These are phyloP conservation scores for Lasioglossum vierecki DNA, from an alignment of 2,888 invertebrate species.

Conservation along the genomic window DNA sequence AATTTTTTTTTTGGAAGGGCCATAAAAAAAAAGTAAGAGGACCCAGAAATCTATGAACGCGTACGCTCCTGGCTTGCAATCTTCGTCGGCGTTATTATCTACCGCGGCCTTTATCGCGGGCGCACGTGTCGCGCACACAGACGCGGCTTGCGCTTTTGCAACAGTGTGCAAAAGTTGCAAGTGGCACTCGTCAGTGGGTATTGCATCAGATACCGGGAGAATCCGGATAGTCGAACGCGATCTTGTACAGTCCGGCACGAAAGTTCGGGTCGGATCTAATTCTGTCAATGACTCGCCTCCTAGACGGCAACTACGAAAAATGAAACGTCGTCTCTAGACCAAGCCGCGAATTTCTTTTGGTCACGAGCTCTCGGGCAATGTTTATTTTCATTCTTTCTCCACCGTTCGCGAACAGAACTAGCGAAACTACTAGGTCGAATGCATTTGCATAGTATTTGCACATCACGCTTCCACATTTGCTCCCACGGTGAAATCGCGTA, in stretches of 20 bases:
- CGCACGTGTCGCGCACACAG: conserved; percentile 3
- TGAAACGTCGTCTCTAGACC: background rate
- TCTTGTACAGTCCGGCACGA: conserved; percentile 45
- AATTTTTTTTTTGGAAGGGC: background rate
- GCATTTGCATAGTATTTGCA: background rate
- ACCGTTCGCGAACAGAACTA: background rate
- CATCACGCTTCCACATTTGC: background rate
- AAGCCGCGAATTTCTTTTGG: background rate
- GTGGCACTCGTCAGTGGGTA: conserved; percentile 52
- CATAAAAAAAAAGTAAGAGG: background rate
- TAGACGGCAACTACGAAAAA: conserved; percentile 9
- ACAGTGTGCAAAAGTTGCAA: conserved; percentile 65
- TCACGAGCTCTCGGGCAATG: background rate
- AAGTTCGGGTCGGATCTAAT: conserved; percentile 45
- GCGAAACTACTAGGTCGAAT: background rate
- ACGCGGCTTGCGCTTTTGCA: conserved; percentile 45
- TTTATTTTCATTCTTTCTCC: background rate
- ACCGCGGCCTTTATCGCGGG: conserved; percentile 25
- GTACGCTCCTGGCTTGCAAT: conserved; percentile 19
- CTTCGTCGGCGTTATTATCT: conserved; percentile 50
- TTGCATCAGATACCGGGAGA: conserved; percentile 46
- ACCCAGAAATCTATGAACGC: background rate
- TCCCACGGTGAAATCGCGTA: background rate
- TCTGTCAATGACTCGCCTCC: conserved; percentile 38
- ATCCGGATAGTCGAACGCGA: conserved; percentile 42